A percentile compares a stretch with the other conserved stretches of the same genome.
Conservation (phyloP, 2,113 vertebrate species). For the Plestiodon gilberti region DNA sequence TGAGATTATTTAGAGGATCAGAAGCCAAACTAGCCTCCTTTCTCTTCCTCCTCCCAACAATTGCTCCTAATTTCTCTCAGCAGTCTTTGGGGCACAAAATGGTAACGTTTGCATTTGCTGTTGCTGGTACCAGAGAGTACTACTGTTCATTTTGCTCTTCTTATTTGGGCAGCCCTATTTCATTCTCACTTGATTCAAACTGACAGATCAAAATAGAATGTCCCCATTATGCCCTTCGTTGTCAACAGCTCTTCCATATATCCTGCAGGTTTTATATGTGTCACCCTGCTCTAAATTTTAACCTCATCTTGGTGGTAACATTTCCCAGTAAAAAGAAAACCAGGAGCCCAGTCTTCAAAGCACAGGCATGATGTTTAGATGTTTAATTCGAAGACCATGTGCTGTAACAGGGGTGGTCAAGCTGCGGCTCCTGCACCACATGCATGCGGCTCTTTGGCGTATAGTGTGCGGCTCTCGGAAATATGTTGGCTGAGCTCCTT, state of each 20-base stretch:
- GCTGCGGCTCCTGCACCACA: no score
- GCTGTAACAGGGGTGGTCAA: no score
- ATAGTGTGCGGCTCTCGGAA: no score
- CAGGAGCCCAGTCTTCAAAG: not conserved
- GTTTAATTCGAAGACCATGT: no score
- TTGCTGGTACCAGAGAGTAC: not conserved
- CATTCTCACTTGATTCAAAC: conserved; percentile 57
- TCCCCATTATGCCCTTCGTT: conserved; percentile 50
- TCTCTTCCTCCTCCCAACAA: not conserved
- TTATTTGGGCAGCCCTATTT: conserved; percentile 40
- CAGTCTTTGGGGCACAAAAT: not conserved
- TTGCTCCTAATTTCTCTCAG: not conserved
- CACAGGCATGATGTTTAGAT: not conserved
- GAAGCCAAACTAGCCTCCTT: conserved; percentile 8
- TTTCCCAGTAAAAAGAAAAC: conserved; percentile 9
- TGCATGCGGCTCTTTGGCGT: no score
- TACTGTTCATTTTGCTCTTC: not conserved
- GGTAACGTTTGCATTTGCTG: not conserved
- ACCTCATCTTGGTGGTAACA: conserved; percentile 48
- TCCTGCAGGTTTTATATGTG: conserved; percentile 37
- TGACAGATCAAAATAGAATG: conserved; percentile 51
- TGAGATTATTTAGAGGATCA: not conserved
- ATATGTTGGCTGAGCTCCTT: no score
- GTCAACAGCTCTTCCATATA: conserved; percentile 55
- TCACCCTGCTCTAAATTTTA: conserved; percentile 47